A percentile compares a stretch with the other conserved stretches of the same genome.
These are phyloP conservation scores for Siderastrea siderea DNA, from an alignment of 92 coral and sea anemone genomes.

Conservation along the genomic window DNA sequence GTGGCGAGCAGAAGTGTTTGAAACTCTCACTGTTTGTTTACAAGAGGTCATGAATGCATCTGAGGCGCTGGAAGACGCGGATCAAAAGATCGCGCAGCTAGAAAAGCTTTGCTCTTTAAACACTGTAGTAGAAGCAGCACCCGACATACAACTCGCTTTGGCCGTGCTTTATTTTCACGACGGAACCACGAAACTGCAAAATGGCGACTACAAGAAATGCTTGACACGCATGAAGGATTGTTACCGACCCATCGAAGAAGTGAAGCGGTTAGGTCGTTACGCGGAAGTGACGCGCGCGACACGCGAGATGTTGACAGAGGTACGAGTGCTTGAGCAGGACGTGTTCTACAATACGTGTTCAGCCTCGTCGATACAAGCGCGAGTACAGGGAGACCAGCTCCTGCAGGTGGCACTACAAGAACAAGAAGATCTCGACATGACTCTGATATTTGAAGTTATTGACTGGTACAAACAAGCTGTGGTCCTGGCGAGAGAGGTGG, in stretches of 20 bases:
- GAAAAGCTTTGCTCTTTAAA: constrained; percentile 34
- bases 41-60: constrained; percentile 69
- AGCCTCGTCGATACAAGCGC: constrained; percentile 90
- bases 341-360: constrained; percentile 77
- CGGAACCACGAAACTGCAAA: constrained; percentile 78
- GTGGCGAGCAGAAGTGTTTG: constrained; percentile 74
- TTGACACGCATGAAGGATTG: constrained; percentile 88
- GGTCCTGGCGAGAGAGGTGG: constrained; percentile 87
- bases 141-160: constrained; percentile 61
- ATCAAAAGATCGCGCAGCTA: constrained; percentile 56
- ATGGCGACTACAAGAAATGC: constrained; percentile 77
- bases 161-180: constrained; percentile 80
- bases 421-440: constrained; percentile 83
- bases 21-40: constrained; percentile 68
- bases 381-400: constrained; percentile 72
- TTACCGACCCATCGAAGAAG: constrained; percentile 91
- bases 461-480: constrained; percentile 95
- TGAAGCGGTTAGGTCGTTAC: constrained; percentile 61
- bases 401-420: constrained; percentile 66
- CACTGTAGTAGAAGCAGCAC: constrained; percentile 31
- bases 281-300: constrained; percentile 33
- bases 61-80: constrained; percentile 31
- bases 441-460: constrained; percentile 84
- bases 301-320: constrained; percentile 44
- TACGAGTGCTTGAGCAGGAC: constrained; percentile 72